Evolutionary conservation across 2,113 vertebrate genomes (phyloP), one percentile per base, ranked within the genome.

Genomic region (Otolemur garnettii): DNA sequence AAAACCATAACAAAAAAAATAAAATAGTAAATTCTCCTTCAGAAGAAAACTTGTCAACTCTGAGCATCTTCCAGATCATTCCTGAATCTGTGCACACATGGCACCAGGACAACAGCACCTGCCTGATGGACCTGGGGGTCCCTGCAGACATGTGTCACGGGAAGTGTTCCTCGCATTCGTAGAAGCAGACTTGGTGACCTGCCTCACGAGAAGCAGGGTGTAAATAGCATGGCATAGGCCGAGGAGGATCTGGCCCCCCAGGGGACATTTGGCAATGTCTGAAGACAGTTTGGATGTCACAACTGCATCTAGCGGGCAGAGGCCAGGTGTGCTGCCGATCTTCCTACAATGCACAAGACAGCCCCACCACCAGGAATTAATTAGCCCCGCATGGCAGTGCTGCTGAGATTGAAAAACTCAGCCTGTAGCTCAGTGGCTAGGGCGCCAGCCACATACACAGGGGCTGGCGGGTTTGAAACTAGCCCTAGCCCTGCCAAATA

Each of bases 81-180:
- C 30, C 82, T 12, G 21, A 30, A 42, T 45, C 90, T 45, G 71
- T 7, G 33, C 1, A 26, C 9, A 7, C 22, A 0, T 26, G 50
- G 62, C 30, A n/a, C 28, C 0, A 0, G 24, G 45, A 10, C 14
- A 17, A 4, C 0, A 3, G n/a, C 13, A 7, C 21, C 3, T 0
- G 7, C n/a, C 35, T 22, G 60, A 11, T 0, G 17, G 12, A 38
- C 19, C 86, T 0, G 57, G 15, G 62, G 62, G 11, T 28, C 57
- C 79, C 64, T 22, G 1, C 0, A 0, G 22, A 77, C 71, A 3
- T 24, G 6, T 55, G 53, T 64, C 60, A 1, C 2, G 0, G 38
- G 11, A 45, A n/a, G 7, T 5, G 60, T 28, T 66, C 79, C 69
- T 81, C 22, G 57, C 33, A 0, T 38, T 59, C 64, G 18, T 68